Base-by-base conservation (phyloP, 2,797 vertebrate species). In the Stomatorhinus walkeri region DNA sequence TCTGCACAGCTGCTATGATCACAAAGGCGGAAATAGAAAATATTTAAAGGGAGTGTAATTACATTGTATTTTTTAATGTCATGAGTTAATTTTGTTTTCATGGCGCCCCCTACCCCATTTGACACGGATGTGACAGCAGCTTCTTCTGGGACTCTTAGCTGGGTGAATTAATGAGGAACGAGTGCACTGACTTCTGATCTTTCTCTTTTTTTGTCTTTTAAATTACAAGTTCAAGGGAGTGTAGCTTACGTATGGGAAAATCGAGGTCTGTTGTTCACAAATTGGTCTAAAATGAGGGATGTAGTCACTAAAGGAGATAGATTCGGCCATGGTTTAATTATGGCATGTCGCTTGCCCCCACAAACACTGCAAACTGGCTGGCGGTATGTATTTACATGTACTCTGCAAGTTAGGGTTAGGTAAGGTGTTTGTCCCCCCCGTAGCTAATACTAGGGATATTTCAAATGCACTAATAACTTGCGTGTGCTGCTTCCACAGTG, bases 161-260 rank as follows among this genome's bases (percentile, higher is more conserved):
- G 88, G 89, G 87, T 90, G 90, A 93, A 93, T 93, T 92, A 92
- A 93, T 93, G 88, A 52, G 89, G 76, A 48, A 54, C 85, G 85
- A 88, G 89, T 91, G 88, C 90, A 90, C 91, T 92, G 92, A 93
- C 92, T 91, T 92, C 91, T 92, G 90, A 93, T 14, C 72, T 79
- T 40, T 92, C 91, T 92, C 91, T 91, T 90, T 89, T 89, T 92
- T 90, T 88, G 91, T 92, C 90, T 92, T 92, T 92, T 93, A 93
- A 93, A 93, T 93, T 92, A 90, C 89, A 87, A 76, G 56, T 92
- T 91, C 90, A 92, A 91, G 90, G 90, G 91, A 72, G 89, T 85
- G 87, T 91, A 91, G 91, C 90, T 91, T 90, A 90, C 91, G 90
- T 90, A 72, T 86, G 85, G 76, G 90, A 86, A 91, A 91, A 92